Conservation (phyloP, 2,888 invertebrate genomes). For the Noctua comes region DNA sequence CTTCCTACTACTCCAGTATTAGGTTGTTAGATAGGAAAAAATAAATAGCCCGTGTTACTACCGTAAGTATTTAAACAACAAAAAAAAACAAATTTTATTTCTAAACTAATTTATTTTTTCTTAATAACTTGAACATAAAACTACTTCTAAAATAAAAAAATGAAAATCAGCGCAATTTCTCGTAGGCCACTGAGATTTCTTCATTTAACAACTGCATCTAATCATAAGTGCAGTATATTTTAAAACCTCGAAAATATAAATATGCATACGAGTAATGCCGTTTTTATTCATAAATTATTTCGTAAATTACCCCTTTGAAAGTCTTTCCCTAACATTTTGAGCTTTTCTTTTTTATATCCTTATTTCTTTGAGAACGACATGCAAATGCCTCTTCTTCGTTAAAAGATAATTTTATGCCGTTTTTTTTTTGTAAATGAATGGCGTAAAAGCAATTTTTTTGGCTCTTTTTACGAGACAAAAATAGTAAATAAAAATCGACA, state of each 20-base stretch:
- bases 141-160: no score
- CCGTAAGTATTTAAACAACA: no score
- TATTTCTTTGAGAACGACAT: slow-evolving; percentile 26
- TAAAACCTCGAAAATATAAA: background rate
- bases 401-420: slow-evolving; percentile 39
- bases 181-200: no score
- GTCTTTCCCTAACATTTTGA: slow-evolving; percentile 2
- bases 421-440: slow-evolving; percentile 33
- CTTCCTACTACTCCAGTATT: no score
- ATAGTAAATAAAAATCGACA: background rate
- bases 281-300: slow-evolving; percentile 6
- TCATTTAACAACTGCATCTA: no score
- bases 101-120: no score
- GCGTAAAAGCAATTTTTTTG: background rate
- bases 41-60: no score
- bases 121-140: no score
- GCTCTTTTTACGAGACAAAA: slow-evolving; percentile 2
- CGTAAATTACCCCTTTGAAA: background rate
- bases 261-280: background rate
- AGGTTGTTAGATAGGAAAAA: no score
- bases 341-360: slow-evolving; percentile 26
- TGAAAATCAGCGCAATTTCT: no score
- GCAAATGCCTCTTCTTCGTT: slow-evolving; percentile 47
- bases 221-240: background rate
- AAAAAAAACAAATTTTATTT: no score